Conservation (phyloP, 2,888 invertebrate genomes). For the Drosophila mayaguana region DNA sequence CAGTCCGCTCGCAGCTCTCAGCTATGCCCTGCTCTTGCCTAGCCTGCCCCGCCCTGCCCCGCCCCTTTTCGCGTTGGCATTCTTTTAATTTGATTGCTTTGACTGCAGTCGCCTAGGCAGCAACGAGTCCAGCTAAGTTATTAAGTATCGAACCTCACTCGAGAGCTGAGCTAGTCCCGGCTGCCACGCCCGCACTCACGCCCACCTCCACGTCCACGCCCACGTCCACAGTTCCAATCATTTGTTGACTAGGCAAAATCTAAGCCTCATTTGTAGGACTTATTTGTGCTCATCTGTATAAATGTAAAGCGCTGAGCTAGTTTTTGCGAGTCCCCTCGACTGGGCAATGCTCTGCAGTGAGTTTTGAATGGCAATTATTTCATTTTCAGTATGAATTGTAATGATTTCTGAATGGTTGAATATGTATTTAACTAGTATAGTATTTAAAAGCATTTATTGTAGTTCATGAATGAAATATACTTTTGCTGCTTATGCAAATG, state of each 20-base stretch:
- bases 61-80: conserved; percentile 10
- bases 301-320: background rate
- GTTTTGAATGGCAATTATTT: no score
- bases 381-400: no score
- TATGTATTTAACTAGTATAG: no score
- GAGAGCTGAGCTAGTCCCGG: background rate
- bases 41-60: background rate
- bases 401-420: no score
- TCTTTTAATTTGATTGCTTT: conserved; percentile 78
- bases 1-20: background rate
- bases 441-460: no score
- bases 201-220: background rate
- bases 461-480: no score
- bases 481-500: no score
- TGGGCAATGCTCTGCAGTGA: background rate
- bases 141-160: conserved; percentile 38
- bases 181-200: background rate
- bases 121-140: conserved; percentile 61
- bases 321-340: background rate
- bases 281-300: conserved; percentile 7
- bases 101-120: conserved; percentile 62
- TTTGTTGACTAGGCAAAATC: conserved; percentile 16
- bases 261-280: conserved; percentile 17
- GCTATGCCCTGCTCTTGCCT: background rate
- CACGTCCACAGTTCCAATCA: background rate